Percentiles rank a stretch among this genome's conserved stretches.
Evolutionary conservation across 2,888 invertebrate species (phyloP).

Genomic region (Dichetophora obliterata): DNA sequence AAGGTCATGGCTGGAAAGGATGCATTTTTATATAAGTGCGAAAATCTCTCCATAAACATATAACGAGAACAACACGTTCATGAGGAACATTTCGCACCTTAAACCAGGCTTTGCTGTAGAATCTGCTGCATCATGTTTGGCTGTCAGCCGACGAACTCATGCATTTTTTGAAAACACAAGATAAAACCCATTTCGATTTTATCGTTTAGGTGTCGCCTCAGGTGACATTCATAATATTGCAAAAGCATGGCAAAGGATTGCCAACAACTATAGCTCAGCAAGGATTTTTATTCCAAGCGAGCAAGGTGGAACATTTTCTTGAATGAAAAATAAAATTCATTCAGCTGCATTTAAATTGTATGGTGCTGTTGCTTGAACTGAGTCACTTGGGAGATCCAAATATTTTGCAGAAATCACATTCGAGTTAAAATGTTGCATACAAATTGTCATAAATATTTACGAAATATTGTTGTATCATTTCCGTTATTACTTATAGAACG

Average conservation of each 20-base stretch:
- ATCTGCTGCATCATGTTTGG: conserved; percentile 6
- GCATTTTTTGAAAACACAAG: neutral
- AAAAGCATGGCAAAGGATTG: neutral
- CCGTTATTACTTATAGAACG: neutral
- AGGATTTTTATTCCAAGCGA: neutral
- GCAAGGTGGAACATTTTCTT: conserved; percentile 8
- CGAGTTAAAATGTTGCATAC: neutral
- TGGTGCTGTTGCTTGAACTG: neutral
- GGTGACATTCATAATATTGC: conserved; percentile 24
- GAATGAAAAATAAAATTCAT: conserved; percentile 32
- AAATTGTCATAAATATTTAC: neutral
- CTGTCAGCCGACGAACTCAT: neutral
- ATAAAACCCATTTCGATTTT: too few species aligned
- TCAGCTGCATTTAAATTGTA: neutral
- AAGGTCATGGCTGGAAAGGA: conserved; percentile 4
- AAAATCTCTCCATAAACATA: neutral
- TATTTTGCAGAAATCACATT: conserved; percentile 13
- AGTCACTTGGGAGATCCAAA: neutral
- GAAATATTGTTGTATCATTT: conserved; percentile 1
- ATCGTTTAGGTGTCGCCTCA: conserved; percentile 12
- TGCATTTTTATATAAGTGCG: conserved; percentile 20
- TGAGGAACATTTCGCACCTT: conserved; percentile 13
- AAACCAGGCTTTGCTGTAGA: neutral
- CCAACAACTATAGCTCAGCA: neutral
- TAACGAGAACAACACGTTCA: conserved; percentile 1